Conservation (phyloP, 2,888 invertebrate species). For the Nomada fabriciana region DNA sequence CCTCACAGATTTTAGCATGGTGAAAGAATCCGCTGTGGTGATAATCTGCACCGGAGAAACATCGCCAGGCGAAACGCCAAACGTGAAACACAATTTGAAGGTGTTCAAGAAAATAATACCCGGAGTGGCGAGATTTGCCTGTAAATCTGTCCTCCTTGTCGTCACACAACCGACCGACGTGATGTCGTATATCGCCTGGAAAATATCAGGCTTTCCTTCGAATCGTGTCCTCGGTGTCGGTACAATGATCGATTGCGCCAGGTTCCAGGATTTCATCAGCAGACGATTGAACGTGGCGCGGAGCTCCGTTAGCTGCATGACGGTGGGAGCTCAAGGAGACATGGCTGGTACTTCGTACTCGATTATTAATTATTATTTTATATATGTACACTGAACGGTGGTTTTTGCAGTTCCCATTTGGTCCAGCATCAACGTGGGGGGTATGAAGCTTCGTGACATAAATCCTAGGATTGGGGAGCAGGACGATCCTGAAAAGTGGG, state of each 20-base stretch:
- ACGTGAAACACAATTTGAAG: constrained; percentile 74
- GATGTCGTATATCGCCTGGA: constrained; percentile 87
- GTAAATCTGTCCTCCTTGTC: constrained; percentile 75
- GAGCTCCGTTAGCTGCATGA: constrained; percentile 85
- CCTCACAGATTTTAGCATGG: constrained; percentile 73
- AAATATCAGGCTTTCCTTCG: constrained; percentile 86
- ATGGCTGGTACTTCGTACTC: constrained; percentile 76
- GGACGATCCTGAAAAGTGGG: constrained; percentile 86
- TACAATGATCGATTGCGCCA: constrained; percentile 86
- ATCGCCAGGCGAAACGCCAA: constrained; percentile 61
- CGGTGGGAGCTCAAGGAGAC: constrained; percentile 87
- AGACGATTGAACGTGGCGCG: constrained; percentile 85
- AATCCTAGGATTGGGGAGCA: constrained; percentile 86
- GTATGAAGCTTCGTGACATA: constrained; percentile 86
- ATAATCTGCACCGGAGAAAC: constrained; percentile 74
- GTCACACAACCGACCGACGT: constrained; percentile 85
- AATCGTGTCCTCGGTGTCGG: constrained; percentile 87
- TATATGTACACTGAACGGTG: too few relatives aligned
- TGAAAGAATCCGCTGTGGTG: constrained; percentile 78
- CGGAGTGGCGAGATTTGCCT: constrained; percentile 75
- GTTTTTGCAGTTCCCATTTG: constrained; percentile 86
- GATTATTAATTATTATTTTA: not conserved
- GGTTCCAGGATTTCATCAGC: constrained; percentile 86
- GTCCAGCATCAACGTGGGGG: constrained; percentile 88
- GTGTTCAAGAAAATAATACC: constrained; percentile 77